A percentile compares a stretch with the other conserved stretches of the same genome.
Conservation (phyloP, 2,888 invertebrate species). For the Diarsia mendica region DNA sequence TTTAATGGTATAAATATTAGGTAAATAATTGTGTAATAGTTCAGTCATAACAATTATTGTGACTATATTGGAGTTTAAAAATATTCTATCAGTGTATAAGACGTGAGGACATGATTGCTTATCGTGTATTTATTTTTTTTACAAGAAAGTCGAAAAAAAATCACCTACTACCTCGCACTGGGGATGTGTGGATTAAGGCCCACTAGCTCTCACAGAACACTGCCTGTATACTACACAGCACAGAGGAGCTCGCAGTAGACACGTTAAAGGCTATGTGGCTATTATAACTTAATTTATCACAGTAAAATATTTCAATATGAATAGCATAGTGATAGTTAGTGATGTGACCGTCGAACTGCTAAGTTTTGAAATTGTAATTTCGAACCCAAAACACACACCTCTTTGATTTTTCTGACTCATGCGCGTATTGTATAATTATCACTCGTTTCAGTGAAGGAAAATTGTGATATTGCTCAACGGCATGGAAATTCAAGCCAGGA, state of each 20-base stretch:
- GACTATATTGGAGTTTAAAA: neutral
- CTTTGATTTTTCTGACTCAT: too few species aligned
- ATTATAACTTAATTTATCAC: neutral
- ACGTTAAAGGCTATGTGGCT: neutral
- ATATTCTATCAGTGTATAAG: neutral
- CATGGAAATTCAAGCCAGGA: too few species aligned
- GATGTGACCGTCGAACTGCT: too few species aligned
- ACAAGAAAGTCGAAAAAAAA: too few species aligned
- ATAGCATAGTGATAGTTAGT: too few species aligned
- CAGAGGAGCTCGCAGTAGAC: neutral
- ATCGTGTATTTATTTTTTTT: neutral
- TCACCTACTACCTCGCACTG: neutral
- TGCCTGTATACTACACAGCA: neutral
- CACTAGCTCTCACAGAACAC: neutral
- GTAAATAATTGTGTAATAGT: conserved; percentile 15
- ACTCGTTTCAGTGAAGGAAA: too few species aligned
- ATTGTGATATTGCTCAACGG: too few species aligned
- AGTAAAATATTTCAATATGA: too few species aligned
- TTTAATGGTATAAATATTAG: conserved; percentile 3
- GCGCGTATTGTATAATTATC: too few species aligned
- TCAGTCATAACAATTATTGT: neutral
- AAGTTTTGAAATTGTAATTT: too few species aligned
- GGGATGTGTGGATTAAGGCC: neutral
- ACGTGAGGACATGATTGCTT: neutral
- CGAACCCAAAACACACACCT: too few species aligned